Conservation (phyloP, 2,888 invertebrate species). For the Zelleria hepariella region DNA sequence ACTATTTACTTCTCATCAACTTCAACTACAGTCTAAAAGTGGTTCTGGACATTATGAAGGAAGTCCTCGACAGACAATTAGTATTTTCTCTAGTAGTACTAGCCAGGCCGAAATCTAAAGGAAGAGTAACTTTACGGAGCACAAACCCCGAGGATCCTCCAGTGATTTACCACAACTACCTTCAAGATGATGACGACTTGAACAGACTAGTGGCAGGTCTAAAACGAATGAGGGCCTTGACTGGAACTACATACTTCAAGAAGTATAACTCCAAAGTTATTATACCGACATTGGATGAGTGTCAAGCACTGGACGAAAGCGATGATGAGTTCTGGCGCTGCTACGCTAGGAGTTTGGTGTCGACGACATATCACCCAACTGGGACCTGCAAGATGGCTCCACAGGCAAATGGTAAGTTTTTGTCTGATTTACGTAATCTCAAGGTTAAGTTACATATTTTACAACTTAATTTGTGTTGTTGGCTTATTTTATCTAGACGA, state of each 20-base stretch:
- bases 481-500: too few relatives aligned
- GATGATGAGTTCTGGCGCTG: constrained; percentile 78
- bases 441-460: background rate
- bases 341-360: constrained; percentile 71
- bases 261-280: constrained; percentile 26
- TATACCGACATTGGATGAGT: constrained; percentile 12
- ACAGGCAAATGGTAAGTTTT: constrained; percentile 18
- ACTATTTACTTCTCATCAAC: background rate
- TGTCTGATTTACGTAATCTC: constrained; percentile 58
- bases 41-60: background rate
- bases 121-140: constrained; percentile 60
- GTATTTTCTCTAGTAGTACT: constrained; percentile 17
- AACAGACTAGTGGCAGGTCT: constrained; percentile 37
- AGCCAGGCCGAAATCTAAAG: constrained; percentile 49
- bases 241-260: constrained; percentile 39
- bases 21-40: constrained; percentile 2
- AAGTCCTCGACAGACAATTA: constrained; percentile 5
- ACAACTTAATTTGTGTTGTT: background rate
- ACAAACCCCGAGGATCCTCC: constrained; percentile 65
- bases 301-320: constrained; percentile 8
- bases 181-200: constrained; percentile 59
- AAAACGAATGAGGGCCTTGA: constrained; percentile 25
- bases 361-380: constrained; percentile 77
- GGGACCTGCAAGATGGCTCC: constrained; percentile 78
- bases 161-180: constrained; percentile 68